Evolutionary conservation across 2,113 vertebrate genomes (phyloP).

Genomic region (Aviceda subcristata): DNA sequence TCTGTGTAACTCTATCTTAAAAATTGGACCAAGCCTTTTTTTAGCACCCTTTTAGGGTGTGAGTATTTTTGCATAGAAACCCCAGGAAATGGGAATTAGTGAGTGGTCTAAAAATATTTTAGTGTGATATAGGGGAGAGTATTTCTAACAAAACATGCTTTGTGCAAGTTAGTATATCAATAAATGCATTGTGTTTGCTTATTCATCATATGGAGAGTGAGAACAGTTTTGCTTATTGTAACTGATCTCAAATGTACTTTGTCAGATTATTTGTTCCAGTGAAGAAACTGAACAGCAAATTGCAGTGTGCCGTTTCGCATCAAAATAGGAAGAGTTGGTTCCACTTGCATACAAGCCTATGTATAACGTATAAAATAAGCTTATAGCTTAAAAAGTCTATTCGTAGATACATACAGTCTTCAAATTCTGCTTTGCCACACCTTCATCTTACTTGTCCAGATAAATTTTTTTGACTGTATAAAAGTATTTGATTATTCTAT

Average conservation of each 20-base stretch:
- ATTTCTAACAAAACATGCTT: neutral
- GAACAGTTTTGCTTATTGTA: neutral
- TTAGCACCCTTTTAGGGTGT: neutral
- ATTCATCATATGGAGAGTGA: neutral
- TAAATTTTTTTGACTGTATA: neutral
- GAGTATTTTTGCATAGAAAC: neutral
- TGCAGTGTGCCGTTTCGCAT: neutral
- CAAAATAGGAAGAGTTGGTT: neutral
- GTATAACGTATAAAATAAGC: neutral
- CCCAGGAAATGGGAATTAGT: neutral
- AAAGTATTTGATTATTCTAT: neutral
- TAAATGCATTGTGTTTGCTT: neutral
- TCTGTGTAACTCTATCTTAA: neutral
- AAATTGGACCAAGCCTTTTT: neutral
- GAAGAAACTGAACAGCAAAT: neutral
- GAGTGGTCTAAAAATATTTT: conserved; percentile 17
- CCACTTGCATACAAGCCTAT: neutral
- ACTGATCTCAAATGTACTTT: neutral
- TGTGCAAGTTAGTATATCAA: neutral
- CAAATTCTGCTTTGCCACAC: neutral
- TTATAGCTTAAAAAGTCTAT: neutral
- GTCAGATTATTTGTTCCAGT: conserved; percentile 4
- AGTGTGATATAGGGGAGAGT: neutral
- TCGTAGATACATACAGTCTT: neutral
- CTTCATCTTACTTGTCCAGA: neutral